These are phyloP conservation scores for Ptyas mucosa DNA, from an alignment of 2,113 vertebrate species.

Conservation along the genomic window DNA sequence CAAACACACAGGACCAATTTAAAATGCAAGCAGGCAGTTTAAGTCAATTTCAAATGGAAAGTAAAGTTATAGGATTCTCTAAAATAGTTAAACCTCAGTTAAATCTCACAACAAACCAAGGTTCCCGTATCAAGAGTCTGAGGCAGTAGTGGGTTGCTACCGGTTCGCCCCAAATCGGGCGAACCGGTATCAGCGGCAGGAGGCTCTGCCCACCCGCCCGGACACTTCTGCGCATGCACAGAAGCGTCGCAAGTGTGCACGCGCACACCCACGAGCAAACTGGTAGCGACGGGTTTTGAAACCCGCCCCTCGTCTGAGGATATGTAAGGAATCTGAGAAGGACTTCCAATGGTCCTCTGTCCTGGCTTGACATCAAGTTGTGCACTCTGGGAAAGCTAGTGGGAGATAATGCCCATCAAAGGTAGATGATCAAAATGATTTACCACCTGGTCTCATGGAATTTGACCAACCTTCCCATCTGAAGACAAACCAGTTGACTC, in stretches of 20 bases:
- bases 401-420: neutral
- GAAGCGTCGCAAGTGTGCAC: no score
- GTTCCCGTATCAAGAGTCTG: neutral
- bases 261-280: no score
- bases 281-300: no score
- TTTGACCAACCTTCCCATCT: no score
- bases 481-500: neutral
- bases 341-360: neutral
- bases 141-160: no score
- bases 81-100: neutral
- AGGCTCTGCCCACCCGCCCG: no score
- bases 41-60: neutral
- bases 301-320: no score
- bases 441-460: no score
- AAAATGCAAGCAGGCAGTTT: neutral
- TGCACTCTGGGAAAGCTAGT: neutral
- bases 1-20: neutral
- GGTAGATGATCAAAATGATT: neutral
- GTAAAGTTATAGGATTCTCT: neutral
- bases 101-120: neutral
- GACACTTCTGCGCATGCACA: no score
- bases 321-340: neutral
- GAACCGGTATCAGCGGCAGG: no score
- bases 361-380: neutral
- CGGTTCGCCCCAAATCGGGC: no score